These are phyloP conservation scores for Labeo rohita DNA, from an alignment of 2,113 vertebrate species.

Conservation along the genomic window DNA sequence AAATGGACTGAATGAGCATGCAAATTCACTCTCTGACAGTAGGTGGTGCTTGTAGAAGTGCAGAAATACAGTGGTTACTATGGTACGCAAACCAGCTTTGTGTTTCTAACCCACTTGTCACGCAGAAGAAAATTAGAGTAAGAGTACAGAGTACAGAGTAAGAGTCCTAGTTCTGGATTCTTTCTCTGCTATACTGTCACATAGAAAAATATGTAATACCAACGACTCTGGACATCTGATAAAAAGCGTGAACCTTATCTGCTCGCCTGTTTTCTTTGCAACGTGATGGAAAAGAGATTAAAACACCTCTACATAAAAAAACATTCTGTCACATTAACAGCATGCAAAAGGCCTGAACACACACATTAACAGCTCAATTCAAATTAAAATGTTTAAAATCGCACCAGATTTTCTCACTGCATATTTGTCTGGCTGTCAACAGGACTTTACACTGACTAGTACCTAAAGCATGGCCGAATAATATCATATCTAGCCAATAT, in stretches of 20 bases:
- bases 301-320: neutral
- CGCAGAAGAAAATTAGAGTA: neutral
- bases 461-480: neutral
- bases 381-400: neutral
- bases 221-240: neutral
- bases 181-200: no score
- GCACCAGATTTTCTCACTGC: neutral
- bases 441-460: neutral
- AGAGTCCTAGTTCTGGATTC: no score
- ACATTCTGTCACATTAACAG: neutral
- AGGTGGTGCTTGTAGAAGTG: neutral
- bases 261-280: neutral
- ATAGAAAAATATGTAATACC: neutral
- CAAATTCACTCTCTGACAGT: neutral
- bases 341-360: neutral
- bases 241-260: neutral
- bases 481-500: neutral
- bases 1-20: neutral
- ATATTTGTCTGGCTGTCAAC: neutral
- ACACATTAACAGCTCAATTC: neutral
- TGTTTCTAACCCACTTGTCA: neutral
- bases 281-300: neutral
- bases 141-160: no score
- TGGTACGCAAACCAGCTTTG: neutral
- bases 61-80: neutral